Percentiles rank a stretch among this genome's conserved stretches.
Evolutionary conservation across 2,797 vertebrate genomes (phyloP).

Genomic region (Melanotaenia boesemani): DNA sequence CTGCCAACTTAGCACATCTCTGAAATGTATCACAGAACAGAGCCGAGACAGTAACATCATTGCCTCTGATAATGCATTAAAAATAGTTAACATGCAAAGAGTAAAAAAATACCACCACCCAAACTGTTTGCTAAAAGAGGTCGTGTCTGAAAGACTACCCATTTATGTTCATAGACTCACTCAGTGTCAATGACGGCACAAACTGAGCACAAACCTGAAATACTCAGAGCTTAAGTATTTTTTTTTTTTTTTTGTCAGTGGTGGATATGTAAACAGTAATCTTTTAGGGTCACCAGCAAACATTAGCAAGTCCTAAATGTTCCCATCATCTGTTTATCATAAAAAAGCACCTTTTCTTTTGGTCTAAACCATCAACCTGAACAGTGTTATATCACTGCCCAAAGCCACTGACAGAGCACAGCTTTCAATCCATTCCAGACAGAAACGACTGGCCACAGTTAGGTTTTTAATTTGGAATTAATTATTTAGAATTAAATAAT

Average conservation of each 20-base stretch:
- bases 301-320: background rate
- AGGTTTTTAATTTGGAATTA: too few species aligned
- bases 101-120: background rate
- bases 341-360: background rate
- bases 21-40: background rate
- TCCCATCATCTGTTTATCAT: background rate
- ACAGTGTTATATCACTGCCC: background rate
- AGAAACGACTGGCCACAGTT: too few species aligned
- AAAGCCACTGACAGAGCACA: background rate
- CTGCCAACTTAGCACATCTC: slow-evolving; percentile 6
- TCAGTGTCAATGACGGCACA: background rate
- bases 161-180: background rate
- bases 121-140: background rate
- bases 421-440: background rate
- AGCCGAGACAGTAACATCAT: slow-evolving; percentile 2
- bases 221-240: background rate
- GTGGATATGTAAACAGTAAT: background rate
- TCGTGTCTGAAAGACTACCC: background rate
- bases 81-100: background rate
- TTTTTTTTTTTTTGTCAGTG: background rate
- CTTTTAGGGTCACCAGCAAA: background rate
- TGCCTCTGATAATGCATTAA: background rate
- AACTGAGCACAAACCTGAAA: slow-evolving; percentile 7
- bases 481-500: too few species aligned
- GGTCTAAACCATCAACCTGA: background rate